Conservation (phyloP, 2,888 invertebrate species). For the Mimachlamys varia region DNA sequence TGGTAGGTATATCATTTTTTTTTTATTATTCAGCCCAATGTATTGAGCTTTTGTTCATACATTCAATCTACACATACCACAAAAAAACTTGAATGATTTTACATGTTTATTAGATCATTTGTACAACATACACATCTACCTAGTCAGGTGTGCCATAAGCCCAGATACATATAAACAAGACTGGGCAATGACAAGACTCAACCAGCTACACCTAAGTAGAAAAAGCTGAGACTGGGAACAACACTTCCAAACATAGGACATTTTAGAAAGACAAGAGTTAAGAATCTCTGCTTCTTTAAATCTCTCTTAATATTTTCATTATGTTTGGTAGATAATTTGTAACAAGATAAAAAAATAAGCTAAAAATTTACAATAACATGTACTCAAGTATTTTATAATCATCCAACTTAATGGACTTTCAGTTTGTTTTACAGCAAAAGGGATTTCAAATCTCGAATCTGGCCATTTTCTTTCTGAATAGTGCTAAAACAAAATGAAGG, state of each 20-base stretch:
- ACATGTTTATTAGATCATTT: slow-evolving; percentile 11
- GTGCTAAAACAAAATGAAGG: neutral
- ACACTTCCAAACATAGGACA: neutral
- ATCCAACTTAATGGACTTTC: neutral
- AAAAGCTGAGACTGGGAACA: neutral
- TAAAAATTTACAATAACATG: neutral
- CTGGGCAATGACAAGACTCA: neutral
- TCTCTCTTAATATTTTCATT: neutral
- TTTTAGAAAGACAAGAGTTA: neutral
- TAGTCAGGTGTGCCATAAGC: neutral
- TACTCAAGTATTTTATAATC: neutral
- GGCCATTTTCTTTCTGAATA: neutral
- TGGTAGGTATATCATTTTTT: too few relatives aligned
- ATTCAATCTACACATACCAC: neutral
- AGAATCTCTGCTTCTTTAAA: neutral
- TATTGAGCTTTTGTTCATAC: neutral
- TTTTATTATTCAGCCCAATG: too few relatives aligned
- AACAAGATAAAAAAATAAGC: slow-evolving; percentile 10
- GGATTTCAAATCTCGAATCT: neutral
- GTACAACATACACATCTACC: slow-evolving; percentile 27
- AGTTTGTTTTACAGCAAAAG: neutral
- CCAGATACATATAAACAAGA: neutral
- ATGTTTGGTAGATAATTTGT: neutral
- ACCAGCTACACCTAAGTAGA: neutral
- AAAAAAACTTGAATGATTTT: neutral